Evolutionary conservation across 2,888 invertebrate species (phyloP), one percentile per base, ranked within the genome.

Genomic region (Nomada goodeniana): DNA sequence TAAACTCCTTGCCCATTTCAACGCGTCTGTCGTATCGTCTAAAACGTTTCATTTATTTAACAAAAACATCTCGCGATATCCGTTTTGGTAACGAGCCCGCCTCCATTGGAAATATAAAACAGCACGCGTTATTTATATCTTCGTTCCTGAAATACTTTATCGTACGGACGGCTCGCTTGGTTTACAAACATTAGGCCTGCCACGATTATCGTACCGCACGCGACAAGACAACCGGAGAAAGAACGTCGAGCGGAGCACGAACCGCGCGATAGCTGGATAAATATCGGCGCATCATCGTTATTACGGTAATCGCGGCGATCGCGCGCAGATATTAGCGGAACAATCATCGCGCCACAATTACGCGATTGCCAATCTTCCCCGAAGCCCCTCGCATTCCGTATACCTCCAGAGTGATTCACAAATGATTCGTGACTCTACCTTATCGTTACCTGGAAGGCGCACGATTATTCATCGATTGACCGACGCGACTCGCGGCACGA

Each of bases 381-480:
- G 76, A 79, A 73, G 26, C 75, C 67, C 67, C 42, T 76, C 65
- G 73, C 61, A 13, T 55, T 55, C 76, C 59, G 5, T 29, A 47
- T 64, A 44, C 68, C 57, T 20, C 18, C 60, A 23, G 26, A 26
- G 50, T 80, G 78, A 76, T 77, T 77, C 82, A 77, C 55, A 59
- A 75, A 75, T 53, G 80, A 80, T 82, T 86, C 73, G 47, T 53
- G 50, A 53, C 82, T 76, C 36, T 65, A 42, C 65, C 68, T 82
- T 71, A 77, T 85, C 71, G 47, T 80, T 85, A 85, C 83, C 63
- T 36, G 80, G 86, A 86, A 83, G 73, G 60, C n/a, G 15, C 75
- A 47, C 2, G 79, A 50, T 67, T 82, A 70, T 76, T 80, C 80
- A 68, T n/a, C 50, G 71, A 20, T n/a, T n/a, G 52, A 68, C 59